Evolutionary conservation across 2,888 invertebrate species (phyloP).

Genomic region (Abrostola tripartita): DNA sequence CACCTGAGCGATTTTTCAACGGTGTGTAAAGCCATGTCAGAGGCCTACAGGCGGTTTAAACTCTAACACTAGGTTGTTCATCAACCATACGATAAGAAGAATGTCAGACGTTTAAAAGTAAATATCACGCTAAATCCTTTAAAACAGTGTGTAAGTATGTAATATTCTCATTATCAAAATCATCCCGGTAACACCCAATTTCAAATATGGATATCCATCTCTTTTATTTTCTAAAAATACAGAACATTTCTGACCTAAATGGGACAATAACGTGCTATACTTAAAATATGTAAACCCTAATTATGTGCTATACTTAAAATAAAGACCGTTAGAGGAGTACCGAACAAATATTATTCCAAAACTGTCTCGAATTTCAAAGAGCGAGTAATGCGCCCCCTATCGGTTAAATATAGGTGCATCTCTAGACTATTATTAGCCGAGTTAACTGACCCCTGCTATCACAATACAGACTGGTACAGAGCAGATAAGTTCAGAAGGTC

Average conservation of each 20-base stretch:
- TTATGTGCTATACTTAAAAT: not conserved
- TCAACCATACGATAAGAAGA: no score
- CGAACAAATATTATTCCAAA: conserved; percentile 32
- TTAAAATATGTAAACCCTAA: not conserved
- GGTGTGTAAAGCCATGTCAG: no score
- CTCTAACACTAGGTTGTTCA: no score
- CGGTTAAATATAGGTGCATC: conserved; percentile 47
- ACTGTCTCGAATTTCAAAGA: conserved; percentile 50
- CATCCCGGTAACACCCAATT: not conserved
- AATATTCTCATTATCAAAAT: not conserved
- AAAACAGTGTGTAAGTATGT: no score
- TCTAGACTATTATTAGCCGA: conserved; percentile 52
- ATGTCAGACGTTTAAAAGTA: no score
- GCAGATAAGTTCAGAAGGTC: conserved; percentile 19
- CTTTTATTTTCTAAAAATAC: not conserved
- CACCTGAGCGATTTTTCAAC: no score
- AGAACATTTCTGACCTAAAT: no score
- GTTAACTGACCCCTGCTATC: conserved; percentile 62
- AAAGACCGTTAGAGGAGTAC: not conserved
- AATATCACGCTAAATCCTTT: not conserved
- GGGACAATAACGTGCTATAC: not conserved
- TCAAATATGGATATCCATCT: not conserved
- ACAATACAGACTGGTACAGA: conserved; percentile 22
- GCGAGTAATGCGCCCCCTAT: conserved; percentile 41
- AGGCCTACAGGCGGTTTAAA: no score